phyloP scores from a whole-genome alignment of 53 echinoderm and acorn worm genomes.

The Hippasteria phrygiana region DNA sequence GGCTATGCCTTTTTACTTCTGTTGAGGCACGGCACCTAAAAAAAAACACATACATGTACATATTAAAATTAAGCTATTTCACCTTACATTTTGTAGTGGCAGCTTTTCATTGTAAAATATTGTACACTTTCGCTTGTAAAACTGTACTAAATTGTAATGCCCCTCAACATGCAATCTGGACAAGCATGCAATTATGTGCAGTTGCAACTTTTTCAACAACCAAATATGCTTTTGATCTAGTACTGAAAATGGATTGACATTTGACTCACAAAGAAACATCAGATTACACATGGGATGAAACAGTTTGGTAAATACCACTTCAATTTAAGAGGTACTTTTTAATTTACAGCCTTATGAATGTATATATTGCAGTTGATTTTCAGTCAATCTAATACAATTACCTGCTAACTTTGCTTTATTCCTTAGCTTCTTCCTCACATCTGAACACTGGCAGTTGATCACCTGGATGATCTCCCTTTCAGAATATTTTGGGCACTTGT shows the following conservation, averaged over 20 bases:
- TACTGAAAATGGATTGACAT: neutral
- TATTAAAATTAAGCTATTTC: neutral
- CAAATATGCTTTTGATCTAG: neutral
- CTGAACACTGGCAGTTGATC: slow-evolving; percentile 30
- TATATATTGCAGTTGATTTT: too few species aligned
- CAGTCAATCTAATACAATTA: slow-evolving; percentile 14
- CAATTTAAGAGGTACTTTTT: neutral
- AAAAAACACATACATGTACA: neutral
- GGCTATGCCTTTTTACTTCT: neutral
- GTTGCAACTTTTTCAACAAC: neutral
- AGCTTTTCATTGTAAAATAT: neutral
- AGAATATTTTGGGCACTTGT: slow-evolving; percentile 15
- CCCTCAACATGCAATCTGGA: slow-evolving; percentile 1
- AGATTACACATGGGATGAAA: neutral
- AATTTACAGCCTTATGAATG: neutral
- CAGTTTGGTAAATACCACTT: too few species aligned
- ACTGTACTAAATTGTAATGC: neutral
- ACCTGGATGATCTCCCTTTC: slow-evolving; percentile 24
- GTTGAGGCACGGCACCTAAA: slow-evolving; percentile 5
- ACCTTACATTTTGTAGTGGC: neutral
- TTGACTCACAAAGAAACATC: too few species aligned
- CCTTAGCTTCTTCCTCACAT: slow-evolving; percentile 13
- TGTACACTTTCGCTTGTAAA: neutral
- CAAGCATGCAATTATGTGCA: neutral
- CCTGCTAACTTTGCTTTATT: slow-evolving; percentile 32